Conservation (phyloP, 2,113 vertebrate genomes). For the Epinephelus moara region DNA sequence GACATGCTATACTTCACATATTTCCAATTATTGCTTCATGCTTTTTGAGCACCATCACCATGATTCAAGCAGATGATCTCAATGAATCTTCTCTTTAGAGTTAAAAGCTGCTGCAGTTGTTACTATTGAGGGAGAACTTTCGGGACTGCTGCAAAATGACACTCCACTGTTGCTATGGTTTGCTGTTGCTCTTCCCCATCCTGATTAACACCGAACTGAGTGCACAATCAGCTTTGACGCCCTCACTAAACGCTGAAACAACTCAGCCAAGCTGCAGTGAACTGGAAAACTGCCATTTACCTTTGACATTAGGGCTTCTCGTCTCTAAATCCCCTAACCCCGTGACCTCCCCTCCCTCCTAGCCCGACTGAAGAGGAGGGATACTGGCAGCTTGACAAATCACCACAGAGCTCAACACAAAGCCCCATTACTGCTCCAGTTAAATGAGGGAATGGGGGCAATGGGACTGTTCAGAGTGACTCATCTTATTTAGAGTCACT, state of each 20-base stretch:
- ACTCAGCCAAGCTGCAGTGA: slow-evolving; percentile 29
- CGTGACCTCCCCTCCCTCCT: slow-evolving; percentile 25
- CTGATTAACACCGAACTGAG: slow-evolving; percentile 19
- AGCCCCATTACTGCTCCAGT: slow-evolving; percentile 38
- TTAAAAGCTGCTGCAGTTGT: slow-evolving; percentile 1
- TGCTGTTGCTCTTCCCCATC: background rate
- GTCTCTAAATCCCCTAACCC: slow-evolving; percentile 49
- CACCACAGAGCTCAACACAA: slow-evolving; percentile 52
- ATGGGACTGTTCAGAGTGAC: slow-evolving; percentile 13
- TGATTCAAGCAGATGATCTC: background rate
- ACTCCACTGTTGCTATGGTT: slow-evolving; percentile 24
- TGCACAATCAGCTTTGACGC: slow-evolving; percentile 50
- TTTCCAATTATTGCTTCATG: slow-evolving; percentile 2
- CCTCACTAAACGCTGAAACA: slow-evolving; percentile 45
- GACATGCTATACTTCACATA: background rate
- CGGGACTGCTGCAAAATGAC: slow-evolving; percentile 17
- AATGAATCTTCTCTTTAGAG: background rate
- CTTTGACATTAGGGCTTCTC: slow-evolving; percentile 61
- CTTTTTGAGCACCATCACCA: background rate
- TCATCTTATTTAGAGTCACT: slow-evolving; percentile 17
- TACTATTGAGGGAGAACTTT: background rate
- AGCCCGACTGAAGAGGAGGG: slow-evolving; percentile 36
- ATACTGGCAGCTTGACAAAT: slow-evolving; percentile 61
- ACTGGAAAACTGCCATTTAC: slow-evolving; percentile 61
- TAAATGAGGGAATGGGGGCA: slow-evolving; percentile 43